Conservation (phyloP, 2,888 invertebrate genomes). For the Drosophila prolongata region DNA sequence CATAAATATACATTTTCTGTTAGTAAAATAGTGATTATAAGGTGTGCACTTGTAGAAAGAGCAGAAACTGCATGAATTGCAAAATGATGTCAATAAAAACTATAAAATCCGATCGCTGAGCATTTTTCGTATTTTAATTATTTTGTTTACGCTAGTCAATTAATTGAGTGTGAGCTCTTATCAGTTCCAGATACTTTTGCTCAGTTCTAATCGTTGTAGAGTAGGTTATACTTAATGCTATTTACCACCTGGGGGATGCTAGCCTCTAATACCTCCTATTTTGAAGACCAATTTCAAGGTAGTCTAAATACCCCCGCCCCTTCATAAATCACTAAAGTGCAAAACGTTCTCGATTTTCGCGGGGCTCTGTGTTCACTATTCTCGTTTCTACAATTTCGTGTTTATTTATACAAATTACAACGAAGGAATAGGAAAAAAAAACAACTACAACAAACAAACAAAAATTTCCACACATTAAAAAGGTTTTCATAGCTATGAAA, state of each 20-base stretch:
- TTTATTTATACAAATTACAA: conserved; percentile 77
- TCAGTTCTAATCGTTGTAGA: conserved; percentile 21
- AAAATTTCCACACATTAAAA: conserved; percentile 77
- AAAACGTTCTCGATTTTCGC: conserved; percentile 22
- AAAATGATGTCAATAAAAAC: conserved; percentile 22
- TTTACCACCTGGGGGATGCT: conserved; percentile 22
- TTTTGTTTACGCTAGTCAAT: conserved; percentile 37
- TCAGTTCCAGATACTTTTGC: conserved; percentile 21
- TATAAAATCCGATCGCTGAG: conserved; percentile 18
- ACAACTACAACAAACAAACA: conserved; percentile 38
- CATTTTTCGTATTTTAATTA: conserved; percentile 36
- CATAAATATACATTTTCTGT: too few species aligned
- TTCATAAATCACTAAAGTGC: conserved; percentile 59
- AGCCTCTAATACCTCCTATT: background rate
- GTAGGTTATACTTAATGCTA: background rate
- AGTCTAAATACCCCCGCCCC: conserved; percentile 55
- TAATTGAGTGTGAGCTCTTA: conserved; percentile 29
- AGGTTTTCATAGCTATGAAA: conserved; percentile 65
- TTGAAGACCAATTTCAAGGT: conserved; percentile 52
- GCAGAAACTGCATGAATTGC: conserved; percentile 1
- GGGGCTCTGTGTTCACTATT: conserved; percentile 19
- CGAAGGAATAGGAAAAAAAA: conserved; percentile 48
- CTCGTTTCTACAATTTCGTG: conserved; percentile 30
- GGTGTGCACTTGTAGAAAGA: background rate
- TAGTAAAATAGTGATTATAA: background rate